These are phyloP conservation scores for Apis laboriosa DNA, from an alignment of 1,140 invertebrate species.

Conservation along the genomic window DNA sequence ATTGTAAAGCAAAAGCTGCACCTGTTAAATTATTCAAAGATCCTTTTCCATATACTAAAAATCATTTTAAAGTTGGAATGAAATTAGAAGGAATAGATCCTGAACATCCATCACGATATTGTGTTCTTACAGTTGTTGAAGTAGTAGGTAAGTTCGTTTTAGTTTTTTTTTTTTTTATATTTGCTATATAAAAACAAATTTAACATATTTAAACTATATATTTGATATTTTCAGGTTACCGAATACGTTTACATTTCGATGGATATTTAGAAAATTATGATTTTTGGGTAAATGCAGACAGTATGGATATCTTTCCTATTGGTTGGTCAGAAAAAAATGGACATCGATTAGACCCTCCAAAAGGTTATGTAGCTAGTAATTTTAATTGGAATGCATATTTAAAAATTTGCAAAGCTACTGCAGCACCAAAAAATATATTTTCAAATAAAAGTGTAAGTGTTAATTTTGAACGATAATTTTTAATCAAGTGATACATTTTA, in stretches of 20 bases:
- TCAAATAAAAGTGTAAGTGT: conserved; percentile 83
- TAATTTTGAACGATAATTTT: background rate
- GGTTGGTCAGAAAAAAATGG: conserved; percentile 95
- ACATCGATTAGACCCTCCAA: conserved; percentile 88
- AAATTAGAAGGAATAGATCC: conserved; percentile 97
- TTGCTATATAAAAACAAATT: background rate
- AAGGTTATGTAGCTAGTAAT: conserved; percentile 83
- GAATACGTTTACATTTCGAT: conserved; percentile 95
- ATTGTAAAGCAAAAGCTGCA: conserved; percentile 87
- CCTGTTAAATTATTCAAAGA: conserved; percentile 90
- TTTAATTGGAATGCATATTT: conserved; percentile 95
- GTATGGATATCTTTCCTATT: conserved; percentile 93
- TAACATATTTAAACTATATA: conserved; percentile 10
- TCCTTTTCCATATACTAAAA: conserved; percentile 86
- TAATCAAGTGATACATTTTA: background rate
- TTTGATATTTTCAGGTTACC: conserved; percentile 82
- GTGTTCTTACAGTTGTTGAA: conserved; percentile 93
- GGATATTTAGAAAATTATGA: conserved; percentile 94
- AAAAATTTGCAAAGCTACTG: conserved; percentile 87
- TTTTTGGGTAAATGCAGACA: conserved; percentile 97
- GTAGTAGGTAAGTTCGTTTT: conserved; percentile 80
- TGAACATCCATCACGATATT: conserved; percentile 92
- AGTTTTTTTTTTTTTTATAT: background rate
- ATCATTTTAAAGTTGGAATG: conserved; percentile 92
- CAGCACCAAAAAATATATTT: conserved; percentile 91